Base-by-base conservation (phyloP, 2,797 vertebrate species). In the Sebastes itinus region DNA sequence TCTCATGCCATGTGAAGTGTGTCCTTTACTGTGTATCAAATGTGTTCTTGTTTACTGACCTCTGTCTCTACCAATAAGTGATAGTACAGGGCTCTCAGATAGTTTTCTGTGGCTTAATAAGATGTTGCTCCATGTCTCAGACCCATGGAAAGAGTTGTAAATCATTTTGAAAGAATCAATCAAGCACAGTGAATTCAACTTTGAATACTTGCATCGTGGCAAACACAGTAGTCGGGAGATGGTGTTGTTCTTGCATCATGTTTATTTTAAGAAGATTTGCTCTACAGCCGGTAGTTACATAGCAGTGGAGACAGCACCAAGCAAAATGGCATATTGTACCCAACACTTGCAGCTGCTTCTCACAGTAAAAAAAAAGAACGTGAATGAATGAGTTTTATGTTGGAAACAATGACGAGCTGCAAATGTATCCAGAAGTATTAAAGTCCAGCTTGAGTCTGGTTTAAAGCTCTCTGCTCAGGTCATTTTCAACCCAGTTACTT, bases 241-340 rank as follows among this genome's bases (percentile, higher is more conserved):
- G 28, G 8, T 38, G 28, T 35, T 58, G 28, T 46, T 68, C 11
- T 66, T 77, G 56, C 71, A 42, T 82, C 78, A 70, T 76, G 63
- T 81, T 54, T 84, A 84, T 86, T 87, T 86, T 71, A 46, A 70
- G 80, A 76, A 33, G 56, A 42, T 11, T n/a, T 7, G 12, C 16
- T 60, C 2, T 56, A 2, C 35, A 56, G 30, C 52, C 20, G 16
- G 5, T 66, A 14, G 22, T 49, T 60, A 64, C 14, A 54, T 9
- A 52, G 63, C 49, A 23, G 27, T 33, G 16, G 14, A 68, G 18
- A 71, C 12, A 4, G 6, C 67, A 55, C n/a, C 23, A 20, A 60
- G 14, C 52, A 6, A 67, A 67, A 42, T 55, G 30, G 7, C 30
- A 46, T 32, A 9, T 59, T 32, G 8, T 38, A 14, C 62, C 32